These are phyloP conservation scores for Stigmatopora argus DNA, from an alignment of 2,113 vertebrate genomes.

Conservation along the genomic window DNA sequence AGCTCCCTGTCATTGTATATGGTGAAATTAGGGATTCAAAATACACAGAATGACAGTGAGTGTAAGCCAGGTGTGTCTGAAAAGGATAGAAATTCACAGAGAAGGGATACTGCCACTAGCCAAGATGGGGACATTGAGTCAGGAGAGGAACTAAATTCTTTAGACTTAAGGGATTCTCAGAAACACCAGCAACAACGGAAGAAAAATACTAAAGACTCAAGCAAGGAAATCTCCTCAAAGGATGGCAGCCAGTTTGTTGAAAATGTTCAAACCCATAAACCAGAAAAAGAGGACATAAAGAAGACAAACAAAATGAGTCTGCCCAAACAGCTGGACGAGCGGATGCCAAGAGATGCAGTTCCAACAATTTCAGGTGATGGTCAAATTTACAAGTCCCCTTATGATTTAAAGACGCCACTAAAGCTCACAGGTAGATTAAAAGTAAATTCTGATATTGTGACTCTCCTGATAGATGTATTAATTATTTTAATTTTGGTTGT, in stretches of 20 bases:
- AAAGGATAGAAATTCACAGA: constrained; percentile 41
- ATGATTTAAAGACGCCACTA: constrained; percentile 22
- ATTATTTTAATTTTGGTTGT: neutral
- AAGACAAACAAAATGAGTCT: constrained; percentile 54
- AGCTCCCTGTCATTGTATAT: constrained; percentile 60
- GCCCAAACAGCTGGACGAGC: constrained; percentile 32
- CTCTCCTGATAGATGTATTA: neutral
- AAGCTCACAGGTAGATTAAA: constrained; percentile 36
- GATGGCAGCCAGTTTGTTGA: constrained; percentile 4
- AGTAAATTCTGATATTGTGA: neutral
- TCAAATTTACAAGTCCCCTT: constrained; percentile 25
- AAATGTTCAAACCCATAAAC: constrained; percentile 9
- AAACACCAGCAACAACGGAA: constrained; percentile 51
- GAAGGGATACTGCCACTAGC: constrained; percentile 54
- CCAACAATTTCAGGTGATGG: constrained; percentile 9
- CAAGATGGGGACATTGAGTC: constrained; percentile 66
- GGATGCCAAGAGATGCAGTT: neutral
- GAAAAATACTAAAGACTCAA: constrained; percentile 33
- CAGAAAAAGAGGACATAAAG: constrained; percentile 41
- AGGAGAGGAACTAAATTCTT: constrained; percentile 57
- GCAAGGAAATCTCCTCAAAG: constrained; percentile 8
- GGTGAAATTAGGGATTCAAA: constrained; percentile 50
- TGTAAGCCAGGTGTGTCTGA: constrained; percentile 37
- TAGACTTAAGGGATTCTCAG: constrained; percentile 23
- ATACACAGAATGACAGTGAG: constrained; percentile 32